Evolutionary conservation across 2,113 vertebrate species (phyloP), one percentile per base, ranked within the genome.

Genomic region (Emberiza fucata): DNA sequence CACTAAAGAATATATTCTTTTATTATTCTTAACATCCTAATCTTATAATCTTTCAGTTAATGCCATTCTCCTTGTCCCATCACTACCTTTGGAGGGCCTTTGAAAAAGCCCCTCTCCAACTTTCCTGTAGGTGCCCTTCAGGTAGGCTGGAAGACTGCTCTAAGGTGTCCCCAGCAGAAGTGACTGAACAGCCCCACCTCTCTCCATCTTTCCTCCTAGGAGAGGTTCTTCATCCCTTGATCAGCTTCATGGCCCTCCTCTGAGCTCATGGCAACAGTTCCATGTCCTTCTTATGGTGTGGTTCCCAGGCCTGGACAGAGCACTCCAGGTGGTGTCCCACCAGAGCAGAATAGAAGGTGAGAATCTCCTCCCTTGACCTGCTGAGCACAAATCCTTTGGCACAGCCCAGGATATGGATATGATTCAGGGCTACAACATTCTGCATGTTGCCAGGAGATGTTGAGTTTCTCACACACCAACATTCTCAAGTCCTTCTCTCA

Each of bases 161-260:
- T 15, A 27, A 42, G 14, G 6, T 37, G 31, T 50, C 25, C 35
- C 14, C 31, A 80, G 35, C 7, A 29, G 56, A 4, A 35, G 37
- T 3, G 0, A 8, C 12, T 29, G 29, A 65, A 50, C 8, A 33
- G 25, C 2, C 31, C 9, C 42, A 27, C 12, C 3, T 48, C 42
- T 64, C 22, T 57, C 31, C 24, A 10, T 2, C 21, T 37, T 57
- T 72, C 25, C 22, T 44, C 27, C 21, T 31, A 33, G 8, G 12
- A 65, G 50, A 80, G 14, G 22, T 57, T 48, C 14, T 65, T 22
- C 50, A 37, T 25, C 25, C 22, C 21, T 47, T 17, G 14, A 31
- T 57, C 35, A 33, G 29, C 18, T 37, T 57, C 31, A 57, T 7
- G 27, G 23, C 31, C 22, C 14, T 54, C 23, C 39, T 50, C 51